phyloP scores from a whole-genome alignment of 1,140 invertebrate genomes.

The Drosophila subpulchrella region DNA sequence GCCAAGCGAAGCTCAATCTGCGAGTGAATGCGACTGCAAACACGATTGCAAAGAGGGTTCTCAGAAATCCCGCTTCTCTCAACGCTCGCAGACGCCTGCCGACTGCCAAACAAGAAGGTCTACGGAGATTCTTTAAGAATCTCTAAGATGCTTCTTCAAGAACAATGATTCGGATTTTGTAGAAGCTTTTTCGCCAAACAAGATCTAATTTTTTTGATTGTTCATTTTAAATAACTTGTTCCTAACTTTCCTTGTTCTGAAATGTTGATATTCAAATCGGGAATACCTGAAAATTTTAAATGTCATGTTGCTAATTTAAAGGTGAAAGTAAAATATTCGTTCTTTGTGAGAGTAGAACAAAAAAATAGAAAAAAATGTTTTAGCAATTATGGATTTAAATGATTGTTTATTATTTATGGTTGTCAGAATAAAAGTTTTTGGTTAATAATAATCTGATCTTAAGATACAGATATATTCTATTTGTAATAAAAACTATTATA shows the following conservation, averaged over 20 bases:
- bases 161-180: background rate
- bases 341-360: background rate
- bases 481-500: too few relatives aligned
- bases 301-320: background rate
- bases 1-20: background rate
- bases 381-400: background rate
- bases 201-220: background rate
- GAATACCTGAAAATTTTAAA: background rate
- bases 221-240: conserved; percentile 8
- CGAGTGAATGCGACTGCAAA: background rate
- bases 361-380: background rate
- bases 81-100: conserved; percentile 17
- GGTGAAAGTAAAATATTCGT: conserved; percentile 4
- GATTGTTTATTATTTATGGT: too few relatives aligned
- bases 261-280: background rate
- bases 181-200: background rate
- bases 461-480: too few relatives aligned
- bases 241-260: background rate
- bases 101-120: conserved; percentile 20
- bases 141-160: background rate
- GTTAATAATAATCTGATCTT: too few relatives aligned
- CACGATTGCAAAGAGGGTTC: conserved; percentile 10
- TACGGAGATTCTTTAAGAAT: background rate
- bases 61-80: conserved; percentile 16
- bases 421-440: background rate